A percentile compares a stretch with the other conserved stretches of the same genome.
These are phyloP conservation scores for Anticlea derivata DNA, from an alignment of 2,888 invertebrate genomes.

Conservation along the genomic window DNA sequence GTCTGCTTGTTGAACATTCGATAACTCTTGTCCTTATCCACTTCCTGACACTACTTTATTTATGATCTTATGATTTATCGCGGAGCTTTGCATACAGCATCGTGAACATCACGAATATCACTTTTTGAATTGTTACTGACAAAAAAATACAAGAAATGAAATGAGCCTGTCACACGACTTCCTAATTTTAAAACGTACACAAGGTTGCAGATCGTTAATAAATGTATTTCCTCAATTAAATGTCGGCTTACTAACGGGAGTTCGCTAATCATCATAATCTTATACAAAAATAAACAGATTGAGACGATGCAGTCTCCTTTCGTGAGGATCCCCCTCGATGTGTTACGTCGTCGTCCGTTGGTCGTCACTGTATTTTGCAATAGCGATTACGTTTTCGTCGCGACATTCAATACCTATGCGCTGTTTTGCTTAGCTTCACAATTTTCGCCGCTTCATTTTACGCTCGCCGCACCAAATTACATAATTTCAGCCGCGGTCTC, in stretches of 20 bases:
- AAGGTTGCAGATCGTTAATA: conserved; percentile 58
- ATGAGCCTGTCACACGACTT: conserved; percentile 46
- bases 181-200: conserved; percentile 49
- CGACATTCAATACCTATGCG: conserved; percentile 19
- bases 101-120: conserved; percentile 43
- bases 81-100: conserved; percentile 34
- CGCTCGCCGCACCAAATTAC: conserved; percentile 22
- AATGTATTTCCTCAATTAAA: conserved; percentile 63
- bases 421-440: conserved; percentile 16
- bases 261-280: conserved; percentile 61
- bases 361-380: conserved; percentile 25
- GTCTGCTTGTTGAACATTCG: conserved; percentile 35
- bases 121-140: conserved; percentile 27
- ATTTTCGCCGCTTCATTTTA: conserved; percentile 19
- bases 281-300: conserved; percentile 58
- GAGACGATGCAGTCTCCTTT: conserved; percentile 40
- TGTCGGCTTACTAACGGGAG: conserved; percentile 62
- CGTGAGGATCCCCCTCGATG: conserved; percentile 58
- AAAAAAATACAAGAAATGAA: conserved; percentile 41
- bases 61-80: conserved; percentile 32
- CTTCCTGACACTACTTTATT: conserved; percentile 35
- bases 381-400: conserved; percentile 19
- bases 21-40: conserved; percentile 36
- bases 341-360: conserved; percentile 36
- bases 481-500: conserved; percentile 26